A percentile compares a stretch with the other conserved stretches of the same genome.
Conservation (phyloP, 2,888 invertebrate species). For the Eudemis profundana region DNA sequence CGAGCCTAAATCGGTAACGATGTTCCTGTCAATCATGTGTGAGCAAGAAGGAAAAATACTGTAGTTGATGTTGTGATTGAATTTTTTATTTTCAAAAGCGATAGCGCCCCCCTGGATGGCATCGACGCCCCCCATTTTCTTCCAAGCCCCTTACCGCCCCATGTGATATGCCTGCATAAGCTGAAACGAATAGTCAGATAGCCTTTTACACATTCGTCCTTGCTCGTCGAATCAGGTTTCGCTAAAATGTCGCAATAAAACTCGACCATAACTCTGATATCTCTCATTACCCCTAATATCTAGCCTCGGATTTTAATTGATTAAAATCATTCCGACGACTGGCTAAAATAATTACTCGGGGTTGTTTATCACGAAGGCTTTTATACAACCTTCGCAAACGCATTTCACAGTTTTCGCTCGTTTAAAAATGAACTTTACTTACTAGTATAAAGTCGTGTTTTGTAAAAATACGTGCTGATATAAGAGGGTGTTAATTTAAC, state of each 20-base stretch:
- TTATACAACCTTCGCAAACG: neutral
- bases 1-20: too few relatives aligned
- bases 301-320: constrained; percentile 30
- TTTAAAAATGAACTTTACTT: constrained; percentile 1
- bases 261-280: neutral
- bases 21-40: too few relatives aligned
- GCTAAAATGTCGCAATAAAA: constrained; percentile 20
- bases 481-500: constrained; percentile 7
- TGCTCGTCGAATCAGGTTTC: constrained; percentile 15
- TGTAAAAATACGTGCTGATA: neutral
- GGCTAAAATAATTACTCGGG: constrained; percentile 21
- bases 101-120: too few relatives aligned
- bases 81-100: too few relatives aligned
- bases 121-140: too few relatives aligned
- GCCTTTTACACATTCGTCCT: neutral
- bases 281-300: constrained; percentile 18
- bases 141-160: too few relatives aligned
- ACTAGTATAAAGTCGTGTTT: neutral
- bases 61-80: too few relatives aligned
- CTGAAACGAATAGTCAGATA: constrained; percentile 1
- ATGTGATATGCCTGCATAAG: too few relatives aligned
- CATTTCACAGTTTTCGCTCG: neutral
- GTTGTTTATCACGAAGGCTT: constrained; percentile 21
- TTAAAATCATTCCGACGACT: constrained; percentile 25
- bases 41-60: too few relatives aligned